Evolutionary conservation across 2,797 vertebrate genomes (phyloP).

Genomic region (Siniperca scherzeri): DNA sequence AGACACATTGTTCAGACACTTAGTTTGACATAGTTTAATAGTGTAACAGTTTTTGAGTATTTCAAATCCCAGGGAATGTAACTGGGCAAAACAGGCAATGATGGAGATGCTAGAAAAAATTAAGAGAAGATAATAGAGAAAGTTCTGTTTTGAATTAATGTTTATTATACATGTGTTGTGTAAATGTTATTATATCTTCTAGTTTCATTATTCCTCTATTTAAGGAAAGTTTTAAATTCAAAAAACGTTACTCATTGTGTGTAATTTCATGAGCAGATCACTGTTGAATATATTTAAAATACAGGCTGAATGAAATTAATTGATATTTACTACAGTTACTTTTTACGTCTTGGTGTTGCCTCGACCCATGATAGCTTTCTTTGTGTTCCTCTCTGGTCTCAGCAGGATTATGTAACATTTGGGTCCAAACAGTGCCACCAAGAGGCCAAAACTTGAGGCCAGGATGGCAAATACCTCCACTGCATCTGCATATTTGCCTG

Average conservation of each 20-base stretch:
- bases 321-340: too few relatives aligned
- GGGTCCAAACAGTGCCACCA: too few relatives aligned
- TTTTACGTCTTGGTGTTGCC: neutral
- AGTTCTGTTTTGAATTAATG: neutral
- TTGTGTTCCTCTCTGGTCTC: too few relatives aligned
- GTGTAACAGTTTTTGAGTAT: neutral
- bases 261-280: neutral
- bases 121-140: too few relatives aligned
- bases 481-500: too few relatives aligned
- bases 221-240: too few relatives aligned
- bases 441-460: too few relatives aligned
- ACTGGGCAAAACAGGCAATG: neutral
- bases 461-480: too few relatives aligned
- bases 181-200: neutral
- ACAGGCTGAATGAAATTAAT: neutral
- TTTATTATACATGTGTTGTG: too few relatives aligned
- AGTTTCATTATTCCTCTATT: neutral
- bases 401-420: too few relatives aligned
- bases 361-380: slow-evolving; percentile 13
- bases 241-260: neutral
- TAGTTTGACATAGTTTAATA: neutral
- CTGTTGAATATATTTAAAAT: neutral
- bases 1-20: neutral
- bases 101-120: neutral
- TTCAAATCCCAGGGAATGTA: neutral